phyloP scores from a whole-genome alignment of 2,888 invertebrate genomes.

The Lochmaea crataegi region DNA sequence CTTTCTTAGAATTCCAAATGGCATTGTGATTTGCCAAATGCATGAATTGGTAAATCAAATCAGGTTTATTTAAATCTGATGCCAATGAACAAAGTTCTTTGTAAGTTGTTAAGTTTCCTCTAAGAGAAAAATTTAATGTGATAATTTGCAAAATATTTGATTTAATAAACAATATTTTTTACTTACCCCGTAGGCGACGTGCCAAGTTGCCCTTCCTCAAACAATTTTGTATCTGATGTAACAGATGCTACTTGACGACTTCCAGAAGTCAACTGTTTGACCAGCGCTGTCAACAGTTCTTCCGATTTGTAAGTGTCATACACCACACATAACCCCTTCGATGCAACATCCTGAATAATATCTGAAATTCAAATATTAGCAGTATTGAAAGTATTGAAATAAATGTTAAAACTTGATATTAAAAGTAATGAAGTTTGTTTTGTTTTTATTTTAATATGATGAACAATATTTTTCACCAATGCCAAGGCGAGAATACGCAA shows the following conservation, averaged over 20 bases:
- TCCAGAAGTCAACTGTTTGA: conserved; percentile 86
- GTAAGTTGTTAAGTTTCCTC: conserved; percentile 91
- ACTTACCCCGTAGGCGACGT: conserved; percentile 86
- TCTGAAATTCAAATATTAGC: conserved; percentile 68
- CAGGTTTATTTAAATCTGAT: conserved; percentile 94
- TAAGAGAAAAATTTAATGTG: conserved; percentile 55
- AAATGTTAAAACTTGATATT: too few species aligned
- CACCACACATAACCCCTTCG: conserved; percentile 89
- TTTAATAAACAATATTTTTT: background rate
- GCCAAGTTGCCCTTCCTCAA: conserved; percentile 89
- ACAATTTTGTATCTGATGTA: conserved; percentile 84
- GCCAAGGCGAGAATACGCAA: too few species aligned
- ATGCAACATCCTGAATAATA: conserved; percentile 92
- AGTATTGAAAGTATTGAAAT: too few species aligned
- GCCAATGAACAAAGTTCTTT: conserved; percentile 94
- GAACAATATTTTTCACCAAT: too few species aligned
- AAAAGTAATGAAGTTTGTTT: conserved; percentile 19
- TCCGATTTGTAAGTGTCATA: conserved; percentile 84
- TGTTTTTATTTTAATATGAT: too few species aligned
- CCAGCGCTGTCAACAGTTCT: conserved; percentile 79
- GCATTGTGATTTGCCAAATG: conserved; percentile 95
- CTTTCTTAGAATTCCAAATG: conserved; percentile 94
- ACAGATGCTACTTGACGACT: conserved; percentile 77
- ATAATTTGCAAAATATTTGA: background rate
- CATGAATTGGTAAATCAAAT: conserved; percentile 96